A percentile compares a stretch with the other conserved stretches of the same genome.
Evolutionary conservation across 1,140 invertebrate species (phyloP).

Genomic region (Leucophenga varia): DNA sequence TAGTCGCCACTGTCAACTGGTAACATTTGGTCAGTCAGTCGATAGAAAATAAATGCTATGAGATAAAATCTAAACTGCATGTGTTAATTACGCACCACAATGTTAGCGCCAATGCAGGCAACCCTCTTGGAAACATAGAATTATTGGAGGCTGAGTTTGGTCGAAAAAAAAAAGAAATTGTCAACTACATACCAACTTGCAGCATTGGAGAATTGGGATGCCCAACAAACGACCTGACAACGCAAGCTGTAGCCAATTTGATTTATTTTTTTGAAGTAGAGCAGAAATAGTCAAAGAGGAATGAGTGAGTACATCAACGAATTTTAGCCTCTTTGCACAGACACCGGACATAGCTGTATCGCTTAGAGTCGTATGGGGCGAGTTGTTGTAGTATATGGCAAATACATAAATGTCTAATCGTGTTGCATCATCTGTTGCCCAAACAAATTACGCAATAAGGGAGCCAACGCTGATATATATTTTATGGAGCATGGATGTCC

Average conservation of each 20-base stretch:
- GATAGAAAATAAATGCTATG: too few species aligned
- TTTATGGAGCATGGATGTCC: too few species aligned
- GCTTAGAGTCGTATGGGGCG: background rate
- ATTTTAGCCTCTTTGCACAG: background rate
- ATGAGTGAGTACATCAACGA: too few species aligned
- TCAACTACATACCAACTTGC: slow-evolving; percentile 40
- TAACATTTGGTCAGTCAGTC: too few species aligned
- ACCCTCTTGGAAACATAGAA: slow-evolving; percentile 20
- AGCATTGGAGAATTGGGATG: background rate
- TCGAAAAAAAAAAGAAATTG: slow-evolving; percentile 28
- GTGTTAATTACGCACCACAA: slow-evolving; percentile 42
- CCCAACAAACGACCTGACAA: slow-evolving; percentile 20
- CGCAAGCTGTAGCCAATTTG: slow-evolving; percentile 30
- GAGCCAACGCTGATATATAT: too few species aligned
- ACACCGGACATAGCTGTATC: too few species aligned
- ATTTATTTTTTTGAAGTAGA: too few species aligned
- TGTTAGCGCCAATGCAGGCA: slow-evolving; percentile 17
- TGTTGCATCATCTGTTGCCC: slow-evolving; percentile 36
- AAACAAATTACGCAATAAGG: slow-evolving; percentile 43
- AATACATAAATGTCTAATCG: slow-evolving; percentile 53
- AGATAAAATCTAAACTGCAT: slow-evolving; percentile 46
- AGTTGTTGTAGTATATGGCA: slow-evolving; percentile 5
- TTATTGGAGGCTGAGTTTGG: slow-evolving; percentile 6
- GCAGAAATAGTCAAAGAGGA: too few species aligned
- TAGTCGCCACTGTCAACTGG: too few species aligned